Evolutionary conservation across 2,113 vertebrate genomes (phyloP), one percentile per base, ranked within the genome.

Genomic region (Phaetusa simplex): DNA sequence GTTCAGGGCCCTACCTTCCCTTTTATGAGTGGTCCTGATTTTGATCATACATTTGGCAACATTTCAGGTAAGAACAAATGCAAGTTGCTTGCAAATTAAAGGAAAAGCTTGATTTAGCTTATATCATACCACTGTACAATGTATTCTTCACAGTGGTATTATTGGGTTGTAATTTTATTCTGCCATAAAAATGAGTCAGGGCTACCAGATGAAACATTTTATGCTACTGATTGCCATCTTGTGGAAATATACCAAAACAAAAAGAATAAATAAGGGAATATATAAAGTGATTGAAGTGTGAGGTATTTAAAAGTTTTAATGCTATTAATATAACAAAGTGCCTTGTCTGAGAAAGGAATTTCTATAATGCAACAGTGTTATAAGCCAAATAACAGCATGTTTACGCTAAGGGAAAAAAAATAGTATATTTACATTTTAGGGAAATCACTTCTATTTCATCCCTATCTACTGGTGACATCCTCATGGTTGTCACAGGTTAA

Each of bases 31-130:
- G 99, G 99, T 38, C 99, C 99, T 13, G 97, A 97, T 73, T 95
- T 86, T 49, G 99, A 99, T 93, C 99, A 99, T 88, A 99, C 99
- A 2, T 97, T 98, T 64, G 98, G 98, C 12, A 99, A 99, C 80
- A 6, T 52, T 12, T 99, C 99, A 95, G 99, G 99, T 99, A 97
- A 95, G 87, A 85, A 52, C 22, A 69, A 86, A 70, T 20, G 50
- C 64, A 55, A 47, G 6, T 36, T 71, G 6, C 8, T 78, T 64
- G 16, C 12, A 86, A 32, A 36, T 59, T 70, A 71, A 90, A 80
- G 27, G 17, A 50, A 73, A 91, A 91, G 5, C 14, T 69, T 82
- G 10, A 10, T 92, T 89, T 77, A 47, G 2, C 0, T 74, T 74
- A 40, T 29, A 9, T 49, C 38, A 26, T n/a, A 27, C 32, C 30